A percentile compares a stretch with the other conserved stretches of the same genome.
These are phyloP conservation scores for Okapia johnstoni DNA, from an alignment of 2,113 vertebrate species.

Conservation along the genomic window DNA sequence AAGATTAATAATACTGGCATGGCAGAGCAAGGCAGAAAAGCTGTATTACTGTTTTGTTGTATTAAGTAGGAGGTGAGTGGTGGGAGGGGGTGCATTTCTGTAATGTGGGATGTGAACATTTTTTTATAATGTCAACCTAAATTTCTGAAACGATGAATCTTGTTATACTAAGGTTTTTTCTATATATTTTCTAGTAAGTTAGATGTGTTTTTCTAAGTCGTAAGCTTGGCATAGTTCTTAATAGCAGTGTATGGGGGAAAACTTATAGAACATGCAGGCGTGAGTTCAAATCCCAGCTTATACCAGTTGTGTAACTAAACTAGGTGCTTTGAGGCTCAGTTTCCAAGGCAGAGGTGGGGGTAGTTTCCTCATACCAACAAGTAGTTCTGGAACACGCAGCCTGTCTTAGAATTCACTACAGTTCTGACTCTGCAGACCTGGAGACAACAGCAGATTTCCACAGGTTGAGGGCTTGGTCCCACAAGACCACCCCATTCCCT, in stretches of 20 bases:
- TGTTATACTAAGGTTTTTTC: background rate
- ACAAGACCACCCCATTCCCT: background rate
- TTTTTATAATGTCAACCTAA: background rate
- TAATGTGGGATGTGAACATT: background rate
- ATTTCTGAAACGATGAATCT: constrained; percentile 13
- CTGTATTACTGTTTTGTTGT: background rate
- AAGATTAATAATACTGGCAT: background rate
- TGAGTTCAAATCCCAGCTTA: background rate
- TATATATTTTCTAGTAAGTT: background rate
- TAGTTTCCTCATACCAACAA: background rate
- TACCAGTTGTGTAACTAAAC: background rate
- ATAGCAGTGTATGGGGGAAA: background rate
- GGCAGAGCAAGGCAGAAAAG: background rate
- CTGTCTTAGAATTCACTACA: background rate
- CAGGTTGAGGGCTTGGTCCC: background rate
- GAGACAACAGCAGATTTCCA: background rate
- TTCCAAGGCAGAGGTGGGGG: background rate
- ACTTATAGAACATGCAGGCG: background rate
- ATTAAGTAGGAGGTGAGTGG: background rate
- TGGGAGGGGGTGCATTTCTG: background rate
- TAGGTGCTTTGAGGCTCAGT: background rate
- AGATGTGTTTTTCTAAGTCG: background rate
- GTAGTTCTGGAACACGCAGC: background rate
- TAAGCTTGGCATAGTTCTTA: background rate
- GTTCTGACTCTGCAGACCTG: background rate